Percentiles rank a stretch among this genome's conserved stretches.
Evolutionary conservation across 2,888 invertebrate genomes (phyloP).

Genomic region (Scaptomyza flava): DNA sequence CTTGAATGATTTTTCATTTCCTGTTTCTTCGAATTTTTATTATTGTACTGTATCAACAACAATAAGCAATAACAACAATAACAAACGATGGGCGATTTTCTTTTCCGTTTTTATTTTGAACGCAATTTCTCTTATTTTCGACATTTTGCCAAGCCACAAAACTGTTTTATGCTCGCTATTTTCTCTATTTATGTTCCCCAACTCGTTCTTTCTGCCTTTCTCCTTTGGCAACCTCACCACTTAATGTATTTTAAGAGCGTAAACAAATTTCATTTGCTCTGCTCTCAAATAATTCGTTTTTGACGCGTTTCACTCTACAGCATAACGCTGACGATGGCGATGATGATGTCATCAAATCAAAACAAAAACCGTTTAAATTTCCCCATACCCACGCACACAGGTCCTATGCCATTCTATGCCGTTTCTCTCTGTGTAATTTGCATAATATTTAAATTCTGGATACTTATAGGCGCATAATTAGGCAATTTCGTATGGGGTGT

Average conservation of each 20-base stretch:
- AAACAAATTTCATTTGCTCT: slow-evolving; percentile 57
- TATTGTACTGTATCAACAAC: slow-evolving; percentile 54
- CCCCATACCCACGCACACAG: slow-evolving; percentile 2
- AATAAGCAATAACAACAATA: slow-evolving; percentile 50
- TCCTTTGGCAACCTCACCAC: background rate
- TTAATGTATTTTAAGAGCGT: slow-evolving; percentile 34
- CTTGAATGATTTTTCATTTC: slow-evolving; percentile 75
- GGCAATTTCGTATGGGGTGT: slow-evolving; percentile 38
- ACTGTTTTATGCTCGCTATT: slow-evolving; percentile 30
- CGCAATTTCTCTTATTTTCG: slow-evolving; percentile 39
- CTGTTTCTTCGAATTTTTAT: slow-evolving; percentile 58
- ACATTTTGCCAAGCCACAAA: slow-evolving; percentile 42
- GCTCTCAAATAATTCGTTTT: slow-evolving; percentile 65
- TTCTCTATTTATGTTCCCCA: background rate
- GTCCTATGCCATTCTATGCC: background rate
- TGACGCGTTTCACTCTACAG: slow-evolving; percentile 49
- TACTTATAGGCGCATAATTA: slow-evolving; percentile 70
- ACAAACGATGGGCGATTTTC: slow-evolving; percentile 26
- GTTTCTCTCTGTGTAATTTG: slow-evolving; percentile 52
- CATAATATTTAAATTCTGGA: slow-evolving; percentile 69
- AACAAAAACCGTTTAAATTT: slow-evolving; percentile 67
- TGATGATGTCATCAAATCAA: slow-evolving; percentile 75
- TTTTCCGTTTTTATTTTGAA: slow-evolving; percentile 43
- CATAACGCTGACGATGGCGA: slow-evolving; percentile 8
- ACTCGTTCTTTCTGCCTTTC: background rate